phyloP scores from a whole-genome alignment of 2,113 vertebrate genomes.

The Mixornis gularis region DNA sequence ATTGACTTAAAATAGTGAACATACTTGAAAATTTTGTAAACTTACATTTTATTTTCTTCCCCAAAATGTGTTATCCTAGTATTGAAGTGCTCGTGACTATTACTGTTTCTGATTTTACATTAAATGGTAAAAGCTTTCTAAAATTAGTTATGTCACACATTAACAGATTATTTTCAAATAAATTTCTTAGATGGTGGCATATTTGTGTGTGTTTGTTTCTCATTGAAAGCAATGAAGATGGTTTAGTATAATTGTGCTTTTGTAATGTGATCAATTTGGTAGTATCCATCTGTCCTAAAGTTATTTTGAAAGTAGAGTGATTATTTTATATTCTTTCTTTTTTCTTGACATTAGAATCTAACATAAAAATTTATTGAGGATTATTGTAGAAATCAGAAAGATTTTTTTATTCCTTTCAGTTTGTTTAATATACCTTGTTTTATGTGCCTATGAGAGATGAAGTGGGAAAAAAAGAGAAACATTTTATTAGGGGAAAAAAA shows the following conservation, averaged over 20 bases:
- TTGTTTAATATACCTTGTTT: background rate
- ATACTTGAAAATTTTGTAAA: background rate
- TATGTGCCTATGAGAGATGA: background rate
- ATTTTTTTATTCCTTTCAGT: background rate
- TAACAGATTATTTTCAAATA: background rate
- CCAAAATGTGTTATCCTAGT: background rate
- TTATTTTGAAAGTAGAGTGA: background rate
- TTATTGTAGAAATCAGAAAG: background rate
- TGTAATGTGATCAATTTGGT: background rate
- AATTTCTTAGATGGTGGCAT: background rate
- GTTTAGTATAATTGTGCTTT: background rate
- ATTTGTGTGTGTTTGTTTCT: background rate
- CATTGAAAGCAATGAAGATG: background rate
- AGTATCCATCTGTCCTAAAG: background rate
- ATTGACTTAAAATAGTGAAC: background rate
- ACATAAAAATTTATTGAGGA: background rate
- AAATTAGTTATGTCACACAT: background rate
- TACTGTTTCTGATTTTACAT: background rate
- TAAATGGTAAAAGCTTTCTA: background rate
- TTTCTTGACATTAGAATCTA: background rate
- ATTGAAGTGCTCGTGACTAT: background rate
- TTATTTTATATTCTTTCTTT: background rate
- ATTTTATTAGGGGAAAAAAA: background rate
- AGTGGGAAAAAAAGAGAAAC: fast-evolving
- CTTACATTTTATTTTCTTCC: background rate